Evolutionary conservation across 2,113 vertebrate species (phyloP).

Genomic region (Stegostoma tigrinum): DNA sequence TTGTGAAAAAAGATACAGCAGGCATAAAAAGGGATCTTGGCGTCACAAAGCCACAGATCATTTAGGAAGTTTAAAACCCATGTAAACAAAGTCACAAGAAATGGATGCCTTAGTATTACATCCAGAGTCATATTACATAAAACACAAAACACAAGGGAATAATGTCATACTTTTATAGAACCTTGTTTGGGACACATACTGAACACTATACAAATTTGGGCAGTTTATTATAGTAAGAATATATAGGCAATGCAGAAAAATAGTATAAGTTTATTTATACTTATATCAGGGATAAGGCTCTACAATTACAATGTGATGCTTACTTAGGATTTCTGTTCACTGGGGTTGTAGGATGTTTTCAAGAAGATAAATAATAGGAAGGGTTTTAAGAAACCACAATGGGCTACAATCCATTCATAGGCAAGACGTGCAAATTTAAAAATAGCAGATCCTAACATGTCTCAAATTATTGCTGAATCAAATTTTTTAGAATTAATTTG

Average conservation of each 20-base stretch:
- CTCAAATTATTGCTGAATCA: background rate
- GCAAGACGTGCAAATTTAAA: background rate
- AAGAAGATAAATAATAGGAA: background rate
- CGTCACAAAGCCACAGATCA: background rate
- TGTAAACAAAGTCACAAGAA: background rate
- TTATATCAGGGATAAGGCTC: background rate
- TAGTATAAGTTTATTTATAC: background rate
- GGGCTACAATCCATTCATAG: background rate
- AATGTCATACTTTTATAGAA: background rate
- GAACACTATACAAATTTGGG: background rate
- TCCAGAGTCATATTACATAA: background rate
- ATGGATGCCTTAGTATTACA: background rate
- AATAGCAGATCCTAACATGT: background rate
- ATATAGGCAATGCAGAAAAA: background rate
- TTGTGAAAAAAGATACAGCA: background rate
- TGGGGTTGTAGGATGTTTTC: background rate
- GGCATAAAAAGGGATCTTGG: background rate
- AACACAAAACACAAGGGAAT: background rate
- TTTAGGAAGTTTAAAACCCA: background rate
- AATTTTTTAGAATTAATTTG: too few species aligned
- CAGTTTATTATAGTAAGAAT: background rate
- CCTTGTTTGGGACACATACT: background rate
- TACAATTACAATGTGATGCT: background rate
- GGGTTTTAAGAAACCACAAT: background rate
- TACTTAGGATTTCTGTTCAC: background rate